phyloP scores from a whole-genome alignment of 2,113 vertebrate genomes.

The Salvelinus sp. region DNA sequence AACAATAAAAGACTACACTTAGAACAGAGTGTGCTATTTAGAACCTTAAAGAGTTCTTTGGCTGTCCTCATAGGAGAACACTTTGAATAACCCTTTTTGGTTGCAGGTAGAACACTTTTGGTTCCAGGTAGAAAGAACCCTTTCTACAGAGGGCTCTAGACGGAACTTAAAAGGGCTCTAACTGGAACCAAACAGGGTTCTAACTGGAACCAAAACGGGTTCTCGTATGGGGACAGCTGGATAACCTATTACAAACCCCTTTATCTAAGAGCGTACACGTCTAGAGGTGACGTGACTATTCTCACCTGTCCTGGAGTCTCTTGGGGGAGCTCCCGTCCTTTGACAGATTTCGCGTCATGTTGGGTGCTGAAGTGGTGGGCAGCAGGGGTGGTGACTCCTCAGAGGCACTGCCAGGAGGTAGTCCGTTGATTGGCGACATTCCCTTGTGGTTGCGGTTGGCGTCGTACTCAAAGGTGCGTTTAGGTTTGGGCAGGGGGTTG shows the following conservation, averaged over 20 bases:
- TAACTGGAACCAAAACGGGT: too few species aligned
- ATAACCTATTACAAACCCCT: too few species aligned
- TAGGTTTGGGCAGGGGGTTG: constrained; percentile 96
- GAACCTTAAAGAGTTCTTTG: too few species aligned
- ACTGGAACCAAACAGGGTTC: too few species aligned
- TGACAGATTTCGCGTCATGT: constrained; percentile 78
- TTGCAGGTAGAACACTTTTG: too few species aligned
- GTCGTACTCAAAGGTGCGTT: constrained; percentile 98
- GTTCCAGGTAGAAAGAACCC: too few species aligned
- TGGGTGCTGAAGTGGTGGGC: constrained; percentile 89
- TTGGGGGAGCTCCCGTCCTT: constrained; percentile 75
- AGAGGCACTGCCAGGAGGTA: constrained; percentile 80
- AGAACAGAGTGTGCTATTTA: too few species aligned
- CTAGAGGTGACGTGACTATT: not conserved
- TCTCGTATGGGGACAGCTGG: too few species aligned
- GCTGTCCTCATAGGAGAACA: too few species aligned
- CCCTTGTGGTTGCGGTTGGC: constrained; percentile 86
- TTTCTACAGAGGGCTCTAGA: too few species aligned
- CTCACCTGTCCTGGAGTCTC: constrained; percentile 90
- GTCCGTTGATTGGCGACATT: constrained; percentile 82
- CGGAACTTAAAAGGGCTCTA: too few species aligned
- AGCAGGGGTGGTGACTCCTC: constrained; percentile 88
- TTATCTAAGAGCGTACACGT: not conserved
- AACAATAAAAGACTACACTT: not conserved
- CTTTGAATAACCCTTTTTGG: too few species aligned